A percentile compares a stretch with the other conserved stretches of the same genome.
These are phyloP conservation scores for Lasioglossum figueresi DNA, from an alignment of 2,888 invertebrate genomes.

Conservation along the genomic window DNA sequence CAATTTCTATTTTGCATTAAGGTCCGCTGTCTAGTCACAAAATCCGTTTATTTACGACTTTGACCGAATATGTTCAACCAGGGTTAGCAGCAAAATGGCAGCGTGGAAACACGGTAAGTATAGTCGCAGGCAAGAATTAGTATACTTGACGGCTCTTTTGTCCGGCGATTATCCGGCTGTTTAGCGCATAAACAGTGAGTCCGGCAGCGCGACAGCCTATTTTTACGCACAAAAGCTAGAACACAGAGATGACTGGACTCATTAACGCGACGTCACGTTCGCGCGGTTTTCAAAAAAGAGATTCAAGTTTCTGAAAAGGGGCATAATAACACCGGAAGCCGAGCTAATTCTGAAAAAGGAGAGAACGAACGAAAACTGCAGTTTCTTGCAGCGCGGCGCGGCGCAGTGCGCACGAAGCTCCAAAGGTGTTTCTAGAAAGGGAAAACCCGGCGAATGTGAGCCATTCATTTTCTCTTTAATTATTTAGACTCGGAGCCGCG, in stretches of 20 bases:
- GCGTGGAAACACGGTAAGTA: neutral
- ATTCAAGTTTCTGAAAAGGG: conserved; percentile 9
- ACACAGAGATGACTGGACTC: neutral
- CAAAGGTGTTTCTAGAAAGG: neutral
- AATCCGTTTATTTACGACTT: neutral
- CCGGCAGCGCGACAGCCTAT: neutral
- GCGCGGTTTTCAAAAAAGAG: conserved; percentile 1
- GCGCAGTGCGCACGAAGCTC: neutral
- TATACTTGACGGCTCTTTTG: neutral
- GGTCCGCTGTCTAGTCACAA: no score
- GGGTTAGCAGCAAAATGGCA: neutral
- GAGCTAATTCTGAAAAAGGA: conserved; percentile 5
- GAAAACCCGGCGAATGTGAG: neutral
- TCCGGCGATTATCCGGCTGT: neutral
- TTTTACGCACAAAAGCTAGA: neutral
- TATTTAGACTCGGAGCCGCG: conserved; percentile 12
- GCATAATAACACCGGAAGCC: conserved; percentile 5
- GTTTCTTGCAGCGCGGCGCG: neutral
- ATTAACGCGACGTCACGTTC: conserved; percentile 1
- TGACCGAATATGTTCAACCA: neutral
- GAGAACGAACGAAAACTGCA: conserved; percentile 1
- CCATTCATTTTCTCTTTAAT: conserved; percentile 9
- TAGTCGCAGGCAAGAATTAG: neutral
- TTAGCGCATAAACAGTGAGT: neutral
- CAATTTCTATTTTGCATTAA: no score